These are phyloP conservation scores for Urocolius indicus DNA, from an alignment of 2,113 vertebrate genomes.

Conservation along the genomic window DNA sequence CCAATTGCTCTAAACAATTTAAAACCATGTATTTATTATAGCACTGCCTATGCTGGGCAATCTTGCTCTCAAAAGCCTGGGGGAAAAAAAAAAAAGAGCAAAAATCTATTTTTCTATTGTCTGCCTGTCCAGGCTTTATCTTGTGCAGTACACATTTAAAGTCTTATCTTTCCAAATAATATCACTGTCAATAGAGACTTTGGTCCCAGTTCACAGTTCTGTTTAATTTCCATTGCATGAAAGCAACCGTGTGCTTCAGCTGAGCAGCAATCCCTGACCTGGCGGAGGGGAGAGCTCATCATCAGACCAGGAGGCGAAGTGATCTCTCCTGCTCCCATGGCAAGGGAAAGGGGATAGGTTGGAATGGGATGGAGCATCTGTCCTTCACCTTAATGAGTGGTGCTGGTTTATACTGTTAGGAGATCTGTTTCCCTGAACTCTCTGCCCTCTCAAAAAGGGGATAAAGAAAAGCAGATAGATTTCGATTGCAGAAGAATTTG, in stretches of 20 bases:
- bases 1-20: not conserved
- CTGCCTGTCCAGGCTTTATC: slow-evolving; percentile 13
- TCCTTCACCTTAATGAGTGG: not conserved
- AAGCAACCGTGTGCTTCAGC: not conserved
- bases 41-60: not conserved
- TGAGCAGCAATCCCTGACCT: not conserved
- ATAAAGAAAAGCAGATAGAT: not conserved
- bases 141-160: slow-evolving; percentile 1
- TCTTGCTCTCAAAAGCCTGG: not conserved
- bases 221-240: slow-evolving; percentile 34
- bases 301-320: not conserved
- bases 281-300: not conserved
- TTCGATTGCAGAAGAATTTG: not conserved
- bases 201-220: not conserved
- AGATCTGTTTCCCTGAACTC: not conserved
- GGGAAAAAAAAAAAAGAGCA: not conserved
- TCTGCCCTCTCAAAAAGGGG: not conserved
- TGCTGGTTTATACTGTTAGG: not conserved
- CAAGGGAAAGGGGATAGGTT: not conserved
- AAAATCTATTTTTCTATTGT: not conserved
- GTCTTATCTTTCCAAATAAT: slow-evolving; percentile 32
- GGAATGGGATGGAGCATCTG: not conserved
- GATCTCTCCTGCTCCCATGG: not conserved
- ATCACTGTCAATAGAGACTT: slow-evolving; percentile 38
- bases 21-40: not conserved